phyloP scores from a whole-genome alignment of 2,888 invertebrate species.

The Cloeon dipterum region DNA sequence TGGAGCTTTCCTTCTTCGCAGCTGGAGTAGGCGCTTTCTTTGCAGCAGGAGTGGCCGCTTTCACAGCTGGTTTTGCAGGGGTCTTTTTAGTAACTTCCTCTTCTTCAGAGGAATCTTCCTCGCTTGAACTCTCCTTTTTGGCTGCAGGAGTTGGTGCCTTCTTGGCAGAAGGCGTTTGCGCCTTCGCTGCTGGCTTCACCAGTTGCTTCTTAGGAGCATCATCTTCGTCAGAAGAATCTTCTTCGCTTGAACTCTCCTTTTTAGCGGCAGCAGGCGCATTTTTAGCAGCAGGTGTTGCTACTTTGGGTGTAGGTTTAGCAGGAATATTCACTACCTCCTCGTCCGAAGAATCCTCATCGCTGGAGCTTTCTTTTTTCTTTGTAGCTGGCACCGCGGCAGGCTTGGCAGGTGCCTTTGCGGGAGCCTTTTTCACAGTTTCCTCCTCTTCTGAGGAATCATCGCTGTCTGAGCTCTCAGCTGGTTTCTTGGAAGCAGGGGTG shows the following conservation, averaged over 20 bases:
- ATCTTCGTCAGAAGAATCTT: background rate
- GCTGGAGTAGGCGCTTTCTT: conserved; percentile 1
- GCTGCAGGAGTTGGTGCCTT: conserved; percentile 7
- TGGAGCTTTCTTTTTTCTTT: background rate
- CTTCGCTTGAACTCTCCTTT: background rate
- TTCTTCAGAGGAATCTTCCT: conserved; percentile 15
- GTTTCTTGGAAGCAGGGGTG: too few relatives aligned
- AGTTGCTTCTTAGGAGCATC: background rate
- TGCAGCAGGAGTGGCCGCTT: background rate
- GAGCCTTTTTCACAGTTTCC: background rate
- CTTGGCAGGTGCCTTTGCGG: background rate
- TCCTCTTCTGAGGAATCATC: background rate
- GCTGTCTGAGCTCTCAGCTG: too few relatives aligned
- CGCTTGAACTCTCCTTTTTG: conserved; percentile 12
- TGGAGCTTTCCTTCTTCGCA: conserved; percentile 15
- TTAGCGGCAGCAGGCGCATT: background rate
- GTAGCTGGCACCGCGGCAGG: background rate
- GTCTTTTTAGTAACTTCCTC: conserved; percentile 13
- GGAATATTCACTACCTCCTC: background rate
- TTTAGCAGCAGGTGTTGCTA: background rate
- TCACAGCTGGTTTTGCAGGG: conserved; percentile 7
- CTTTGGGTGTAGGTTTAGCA: background rate
- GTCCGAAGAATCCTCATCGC: background rate
- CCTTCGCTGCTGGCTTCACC: conserved; percentile 6
- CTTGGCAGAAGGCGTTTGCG: background rate